Conservation (phyloP, 2,797 vertebrate species). For the Argya squamiceps region DNA sequence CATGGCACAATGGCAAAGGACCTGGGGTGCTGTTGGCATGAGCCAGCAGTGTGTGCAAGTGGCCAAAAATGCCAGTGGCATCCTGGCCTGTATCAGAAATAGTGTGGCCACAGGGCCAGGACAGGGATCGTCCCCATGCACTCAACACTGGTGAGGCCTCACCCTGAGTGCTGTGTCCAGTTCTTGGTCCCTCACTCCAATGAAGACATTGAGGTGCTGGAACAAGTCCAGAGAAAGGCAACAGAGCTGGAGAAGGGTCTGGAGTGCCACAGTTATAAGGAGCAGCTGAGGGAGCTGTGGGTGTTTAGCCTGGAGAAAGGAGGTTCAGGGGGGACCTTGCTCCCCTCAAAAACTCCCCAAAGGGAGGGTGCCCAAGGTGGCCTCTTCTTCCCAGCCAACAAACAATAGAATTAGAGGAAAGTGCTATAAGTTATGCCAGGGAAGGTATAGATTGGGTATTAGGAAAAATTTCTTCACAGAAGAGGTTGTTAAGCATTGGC, state of each 20-base stretch:
- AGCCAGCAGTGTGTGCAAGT: background rate
- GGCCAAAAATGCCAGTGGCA: background rate
- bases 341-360: background rate
- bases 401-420: background rate
- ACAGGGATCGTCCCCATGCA: rapidly evolving
- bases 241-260: background rate
- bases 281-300: background rate
- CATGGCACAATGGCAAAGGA: background rate
- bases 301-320: background rate
- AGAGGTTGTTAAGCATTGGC: too few species aligned
- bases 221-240: background rate
- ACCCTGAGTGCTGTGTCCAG: rapidly evolving
- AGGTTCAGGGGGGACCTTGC: background rate
- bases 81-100: background rate
- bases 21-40: background rate
- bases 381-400: background rate
- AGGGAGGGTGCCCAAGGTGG: background rate
- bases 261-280: background rate
- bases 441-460: background rate
- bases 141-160: background rate
- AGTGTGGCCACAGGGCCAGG: background rate
- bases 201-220: background rate
- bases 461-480: background rate
- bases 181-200: background rate
- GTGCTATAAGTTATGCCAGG: background rate